phyloP scores from a whole-genome alignment of 2,797 vertebrate genomes.

The Poecile montanus region DNA sequence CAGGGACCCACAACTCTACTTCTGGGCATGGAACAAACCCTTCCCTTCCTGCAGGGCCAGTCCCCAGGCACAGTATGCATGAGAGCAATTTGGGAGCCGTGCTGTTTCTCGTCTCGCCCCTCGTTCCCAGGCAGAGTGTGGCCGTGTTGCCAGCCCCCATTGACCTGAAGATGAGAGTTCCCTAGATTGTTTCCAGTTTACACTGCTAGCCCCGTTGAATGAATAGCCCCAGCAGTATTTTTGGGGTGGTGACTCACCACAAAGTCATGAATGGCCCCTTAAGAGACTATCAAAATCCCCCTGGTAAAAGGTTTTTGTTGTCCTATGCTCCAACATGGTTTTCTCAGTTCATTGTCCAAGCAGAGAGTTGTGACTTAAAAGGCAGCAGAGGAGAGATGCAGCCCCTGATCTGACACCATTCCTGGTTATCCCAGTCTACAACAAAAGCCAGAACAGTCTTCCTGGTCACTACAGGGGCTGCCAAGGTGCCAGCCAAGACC shows the following conservation, averaged over 20 bases:
- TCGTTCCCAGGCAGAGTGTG: not conserved
- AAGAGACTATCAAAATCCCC: constrained; percentile 29
- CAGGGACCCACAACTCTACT: not conserved
- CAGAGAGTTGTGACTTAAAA: not conserved
- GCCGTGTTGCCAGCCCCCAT: constrained; percentile 12
- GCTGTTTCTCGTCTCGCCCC: constrained; percentile 42
- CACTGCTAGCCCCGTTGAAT: not conserved
- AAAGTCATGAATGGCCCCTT: constrained; percentile 57
- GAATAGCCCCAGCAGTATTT: constrained; percentile 65
- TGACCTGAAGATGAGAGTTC: constrained; percentile 73
- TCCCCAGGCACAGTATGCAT: not conserved
- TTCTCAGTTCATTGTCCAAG: not conserved
- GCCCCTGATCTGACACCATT: not conserved
- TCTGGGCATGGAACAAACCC: not conserved
- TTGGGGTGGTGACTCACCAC: constrained; percentile 67
- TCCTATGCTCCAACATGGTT: not conserved
- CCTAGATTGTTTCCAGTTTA: constrained; percentile 73
- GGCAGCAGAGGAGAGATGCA: not conserved
- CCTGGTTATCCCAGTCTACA: not conserved
- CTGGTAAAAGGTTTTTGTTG: constrained; percentile 14
- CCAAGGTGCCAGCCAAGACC: not conserved
- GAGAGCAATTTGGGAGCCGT: constrained; percentile 41
- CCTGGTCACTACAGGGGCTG: not conserved
- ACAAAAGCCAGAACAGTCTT: not conserved
- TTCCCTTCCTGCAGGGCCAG: not conserved